Base-by-base conservation (phyloP, 1,140 invertebrate genomes). In the Pogonus chalceus region DNA sequence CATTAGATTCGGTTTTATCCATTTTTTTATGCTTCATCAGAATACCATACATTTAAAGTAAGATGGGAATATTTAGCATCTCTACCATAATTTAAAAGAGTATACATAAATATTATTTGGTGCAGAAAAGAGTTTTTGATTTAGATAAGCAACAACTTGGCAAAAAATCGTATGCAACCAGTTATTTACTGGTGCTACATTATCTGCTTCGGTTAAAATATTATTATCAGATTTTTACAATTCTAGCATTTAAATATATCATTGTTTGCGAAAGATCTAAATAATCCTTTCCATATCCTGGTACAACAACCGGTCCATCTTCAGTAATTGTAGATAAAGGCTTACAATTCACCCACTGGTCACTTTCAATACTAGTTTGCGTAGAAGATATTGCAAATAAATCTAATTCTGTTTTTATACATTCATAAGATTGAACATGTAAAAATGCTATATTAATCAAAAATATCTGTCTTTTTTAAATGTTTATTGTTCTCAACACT, bases 61-160 rank as follows among this genome's bases (percentile, higher is more conserved):
- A 72, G 60, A 62, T 73, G 67, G 0, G 67, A 69, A 65, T 62
- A 51, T 61, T 72, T 73, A 9, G 69, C 69, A 21, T 55, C 60
- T 10, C 53, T 51, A 4, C 59, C 63, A 62, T 72, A 74, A 57
- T 64, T 63, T 51, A 67, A 52, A 58, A 71, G 74, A 14, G 65
- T n/a, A n/a, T n/a, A n/a, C 62, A 60, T 76, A 74, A 14, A 65
- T 67, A 54, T 69, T 68, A 46, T 66, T 69, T 20, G 67, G 59
- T 0, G 69, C 62, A 12, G 68, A 71, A 2, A 75, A 57, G n/a
- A 70, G 56, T 61, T 69, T 72, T 57, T 72, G 69, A 63, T 74
- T 74, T 7, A 75, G 62, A 58, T 65, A 68, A 20, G 73, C 57
- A 56, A 69, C 65, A 0, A 72, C 56, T 52, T 71, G 66, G 57